A percentile compares a stretch with the other conserved stretches of the same genome.
These are phyloP conservation scores for Labeo catla DNA, from an alignment of 2,113 vertebrate genomes.

Conservation along the genomic window DNA sequence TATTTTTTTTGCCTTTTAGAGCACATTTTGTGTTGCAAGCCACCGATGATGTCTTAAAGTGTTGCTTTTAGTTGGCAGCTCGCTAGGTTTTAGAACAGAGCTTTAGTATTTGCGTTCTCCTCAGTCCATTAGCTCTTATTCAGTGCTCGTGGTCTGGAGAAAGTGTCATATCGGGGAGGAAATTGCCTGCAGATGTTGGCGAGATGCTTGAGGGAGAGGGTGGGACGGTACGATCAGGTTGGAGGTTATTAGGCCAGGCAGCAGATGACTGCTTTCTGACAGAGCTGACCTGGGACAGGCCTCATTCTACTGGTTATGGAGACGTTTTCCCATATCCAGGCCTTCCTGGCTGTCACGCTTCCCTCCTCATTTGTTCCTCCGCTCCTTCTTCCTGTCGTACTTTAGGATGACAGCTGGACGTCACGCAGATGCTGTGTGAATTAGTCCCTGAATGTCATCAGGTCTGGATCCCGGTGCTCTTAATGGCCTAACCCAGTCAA, in stretches of 20 bases:
- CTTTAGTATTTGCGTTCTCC: not conserved
- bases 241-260: conserved; percentile 67
- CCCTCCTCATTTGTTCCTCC: conserved; percentile 47
- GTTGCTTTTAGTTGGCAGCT: not conserved
- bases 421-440: conserved; percentile 68
- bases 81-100: conserved; percentile 3
- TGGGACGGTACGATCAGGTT: conserved; percentile 25
- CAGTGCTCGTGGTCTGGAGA: conserved; percentile 66
- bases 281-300: conserved; percentile 61
- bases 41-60: too few relatives aligned
- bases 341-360: conserved; percentile 50
- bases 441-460: conserved; percentile 63
- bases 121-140: conserved; percentile 49
- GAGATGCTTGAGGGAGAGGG: conserved; percentile 60
- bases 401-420: conserved; percentile 57
- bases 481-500: conserved; percentile 60
- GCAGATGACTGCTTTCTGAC: conserved; percentile 65
- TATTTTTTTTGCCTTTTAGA: not conserved
- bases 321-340: conserved; percentile 61
- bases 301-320: conserved; percentile 62
- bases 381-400: conserved; percentile 27
- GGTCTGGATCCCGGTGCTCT: conserved; percentile 50
- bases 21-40: not conserved
- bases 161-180: conserved; percentile 72
- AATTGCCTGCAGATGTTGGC: conserved; percentile 76